phyloP scores from a whole-genome alignment of 2,888 invertebrate species.

The Sinelater perroti region DNA sequence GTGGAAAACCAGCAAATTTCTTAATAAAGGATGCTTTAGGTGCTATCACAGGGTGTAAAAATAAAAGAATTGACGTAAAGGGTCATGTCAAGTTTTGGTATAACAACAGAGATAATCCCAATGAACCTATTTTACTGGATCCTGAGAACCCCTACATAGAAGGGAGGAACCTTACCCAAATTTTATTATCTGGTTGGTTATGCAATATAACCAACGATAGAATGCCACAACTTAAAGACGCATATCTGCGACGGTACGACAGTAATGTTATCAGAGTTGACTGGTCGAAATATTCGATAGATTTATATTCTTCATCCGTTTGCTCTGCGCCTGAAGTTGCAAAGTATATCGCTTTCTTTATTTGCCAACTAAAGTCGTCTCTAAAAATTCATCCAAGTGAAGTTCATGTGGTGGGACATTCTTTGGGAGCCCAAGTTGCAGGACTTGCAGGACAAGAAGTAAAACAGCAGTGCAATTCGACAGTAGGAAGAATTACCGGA shows the following conservation, averaged over 20 bases:
- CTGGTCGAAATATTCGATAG: constrained; percentile 10
- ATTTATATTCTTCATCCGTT: constrained; percentile 1
- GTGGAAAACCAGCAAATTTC: neutral
- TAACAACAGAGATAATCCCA: constrained; percentile 15
- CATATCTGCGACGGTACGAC: constrained; percentile 21
- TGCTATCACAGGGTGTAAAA: neutral
- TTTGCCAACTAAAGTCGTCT: neutral
- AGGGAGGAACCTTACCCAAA: neutral
- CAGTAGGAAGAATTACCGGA: constrained; percentile 8
- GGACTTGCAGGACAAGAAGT: constrained; percentile 11
- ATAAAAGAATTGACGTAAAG: neutral
- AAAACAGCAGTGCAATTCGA: neutral
- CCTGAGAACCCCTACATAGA: neutral
- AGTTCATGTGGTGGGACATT: constrained; percentile 14
- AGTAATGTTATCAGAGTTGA: constrained; percentile 16
- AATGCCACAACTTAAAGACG: constrained; percentile 17
- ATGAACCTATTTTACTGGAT: neutral
- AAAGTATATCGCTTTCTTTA: constrained; percentile 8
- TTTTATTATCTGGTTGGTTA: constrained; percentile 18
- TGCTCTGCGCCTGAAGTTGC: constrained; percentile 10
- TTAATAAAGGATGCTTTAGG: neutral
- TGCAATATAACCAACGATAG: constrained; percentile 1
- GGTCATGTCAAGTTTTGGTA: constrained; percentile 16
- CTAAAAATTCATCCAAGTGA: constrained; percentile 1
- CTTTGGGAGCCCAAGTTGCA: constrained; percentile 14